These are phyloP conservation scores for Drosophila nikananu DNA, from an alignment of 1,140 invertebrate genomes.

Conservation along the genomic window DNA sequence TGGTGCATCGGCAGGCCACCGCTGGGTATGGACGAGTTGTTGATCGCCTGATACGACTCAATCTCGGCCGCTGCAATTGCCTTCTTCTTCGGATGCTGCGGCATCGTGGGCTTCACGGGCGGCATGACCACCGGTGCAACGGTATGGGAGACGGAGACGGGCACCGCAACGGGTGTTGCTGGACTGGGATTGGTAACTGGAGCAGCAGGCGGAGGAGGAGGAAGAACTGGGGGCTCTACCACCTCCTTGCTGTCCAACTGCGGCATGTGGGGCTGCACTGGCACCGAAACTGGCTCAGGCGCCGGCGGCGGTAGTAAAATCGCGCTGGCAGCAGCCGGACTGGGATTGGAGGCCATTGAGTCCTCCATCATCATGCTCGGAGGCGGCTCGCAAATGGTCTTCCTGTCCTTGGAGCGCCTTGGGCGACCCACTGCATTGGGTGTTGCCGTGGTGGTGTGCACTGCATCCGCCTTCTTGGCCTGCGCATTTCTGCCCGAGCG, in stretches of 20 bases:
- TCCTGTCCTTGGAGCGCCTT: conserved; percentile 87
- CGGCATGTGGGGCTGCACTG: conserved; percentile 36
- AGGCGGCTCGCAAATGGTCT: conserved; percentile 87
- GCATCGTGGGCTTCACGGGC: conserved; percentile 52
- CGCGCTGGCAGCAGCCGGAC: background rate
- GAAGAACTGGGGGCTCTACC: background rate
- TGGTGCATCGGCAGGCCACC: conserved; percentile 69
- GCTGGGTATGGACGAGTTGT: conserved; percentile 62
- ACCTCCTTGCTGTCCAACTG: conserved; percentile 45
- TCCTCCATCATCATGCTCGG: conserved; percentile 87
- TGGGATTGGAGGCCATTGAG: conserved; percentile 8
- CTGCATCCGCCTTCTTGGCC: conserved; percentile 57
- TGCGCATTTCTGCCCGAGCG: conserved; percentile 69
- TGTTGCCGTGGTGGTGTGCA: conserved; percentile 85
- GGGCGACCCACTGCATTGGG: conserved; percentile 87
- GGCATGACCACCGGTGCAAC: conserved; percentile 22
- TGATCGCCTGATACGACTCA: conserved; percentile 71
- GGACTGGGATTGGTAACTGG: conserved; percentile 1
- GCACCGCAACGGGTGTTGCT: conserved; percentile 13
- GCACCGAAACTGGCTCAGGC: background rate
- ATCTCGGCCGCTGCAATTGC: conserved; percentile 81
- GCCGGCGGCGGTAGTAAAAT: conserved; percentile 4
- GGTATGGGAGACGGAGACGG: conserved; percentile 10
- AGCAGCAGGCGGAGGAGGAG: background rate
- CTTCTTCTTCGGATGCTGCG: conserved; percentile 83